Evolutionary conservation across 1,140 invertebrate genomes (phyloP), one percentile per base, ranked within the genome.

Genomic region (Drosophila setifemur): DNA sequence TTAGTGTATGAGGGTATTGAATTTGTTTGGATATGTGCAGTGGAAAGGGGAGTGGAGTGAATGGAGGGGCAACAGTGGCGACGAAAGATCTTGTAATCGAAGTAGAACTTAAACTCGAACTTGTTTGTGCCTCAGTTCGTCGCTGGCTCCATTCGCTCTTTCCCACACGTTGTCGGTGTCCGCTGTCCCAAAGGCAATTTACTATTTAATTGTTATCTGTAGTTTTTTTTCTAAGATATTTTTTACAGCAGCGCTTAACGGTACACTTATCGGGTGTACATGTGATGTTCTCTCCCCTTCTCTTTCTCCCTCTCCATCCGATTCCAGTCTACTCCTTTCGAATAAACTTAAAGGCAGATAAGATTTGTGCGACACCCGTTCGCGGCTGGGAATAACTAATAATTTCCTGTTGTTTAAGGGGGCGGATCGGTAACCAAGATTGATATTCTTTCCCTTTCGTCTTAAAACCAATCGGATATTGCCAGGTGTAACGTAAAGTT

Each of bases 161-260:
- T 40, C 33, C 16, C 11, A 21, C 9, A 9, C 14, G 4, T 23
- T 42, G n/a, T 42, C 39, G n/a, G 1, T 45, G 29, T 7, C 6
- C 2, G 16, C 11, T 25, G 39, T 23, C 28, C 18, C 23, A 43
- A 25, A 50, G n/a, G 61, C 37, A 45, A 58, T 70, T 48, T 61
- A 44, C 49, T 50, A 60, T 61, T 82, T 82, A 82, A 82, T 82
- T 82, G 78, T 83, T 82, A 82, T 76, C 77, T 60, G 53, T 14
- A 45, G 48, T 66, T 82, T 68, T 57, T 63, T 45, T 60, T 61
- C 58, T 57, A 55, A 63, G 29, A 29, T 58, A 63, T 47, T 63
- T 75, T 82, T 71, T 57, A 67, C 72, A 63, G 48, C 37, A 55
- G 48, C 42, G 54, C 42, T 72, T 82, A 76, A 81, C 77, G 77